phyloP scores from a whole-genome alignment of 2,113 vertebrate genomes.

The Chaenocephalus aceratus region DNA sequence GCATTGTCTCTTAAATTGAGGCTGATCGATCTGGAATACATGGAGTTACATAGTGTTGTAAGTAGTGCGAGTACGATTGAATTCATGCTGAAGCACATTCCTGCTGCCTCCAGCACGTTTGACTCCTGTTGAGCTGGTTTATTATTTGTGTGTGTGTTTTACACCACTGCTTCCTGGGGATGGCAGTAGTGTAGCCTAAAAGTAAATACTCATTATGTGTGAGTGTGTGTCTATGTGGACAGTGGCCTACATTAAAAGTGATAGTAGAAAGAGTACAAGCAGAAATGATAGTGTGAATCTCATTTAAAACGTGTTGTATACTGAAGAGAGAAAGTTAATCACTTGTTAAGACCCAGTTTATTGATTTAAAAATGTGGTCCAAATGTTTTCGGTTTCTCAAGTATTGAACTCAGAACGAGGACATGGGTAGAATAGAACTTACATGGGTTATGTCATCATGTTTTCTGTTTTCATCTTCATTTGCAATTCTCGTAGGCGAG shows the following conservation, averaged over 20 bases:
- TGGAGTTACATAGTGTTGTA: neutral
- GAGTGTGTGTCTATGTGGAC: neutral
- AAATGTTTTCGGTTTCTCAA: neutral
- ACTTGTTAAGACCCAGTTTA: neutral
- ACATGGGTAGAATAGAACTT: neutral
- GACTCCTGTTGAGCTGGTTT: neutral
- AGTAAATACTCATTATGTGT: neutral
- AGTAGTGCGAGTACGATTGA: neutral
- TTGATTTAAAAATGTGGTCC: neutral
- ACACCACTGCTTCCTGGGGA: constrained; percentile 3
- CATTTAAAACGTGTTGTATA: too few relatives aligned
- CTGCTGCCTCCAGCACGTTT: neutral
- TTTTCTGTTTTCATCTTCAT: neutral
- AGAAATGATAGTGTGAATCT: neutral
- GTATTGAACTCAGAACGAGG: neutral
- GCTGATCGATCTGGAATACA: neutral
- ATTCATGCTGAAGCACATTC: neutral
- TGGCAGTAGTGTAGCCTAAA: constrained; percentile 9
- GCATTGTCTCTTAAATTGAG: neutral
- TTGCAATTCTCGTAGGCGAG: constrained; percentile 2
- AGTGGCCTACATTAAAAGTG: neutral
- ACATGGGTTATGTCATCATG: neutral
- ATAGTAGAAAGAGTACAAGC: neutral
- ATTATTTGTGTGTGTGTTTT: constrained; percentile 8
- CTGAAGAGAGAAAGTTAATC: neutral